These are phyloP conservation scores for Clepsis dumicolana DNA, from an alignment of 2,888 invertebrate genomes.

Conservation along the genomic window DNA sequence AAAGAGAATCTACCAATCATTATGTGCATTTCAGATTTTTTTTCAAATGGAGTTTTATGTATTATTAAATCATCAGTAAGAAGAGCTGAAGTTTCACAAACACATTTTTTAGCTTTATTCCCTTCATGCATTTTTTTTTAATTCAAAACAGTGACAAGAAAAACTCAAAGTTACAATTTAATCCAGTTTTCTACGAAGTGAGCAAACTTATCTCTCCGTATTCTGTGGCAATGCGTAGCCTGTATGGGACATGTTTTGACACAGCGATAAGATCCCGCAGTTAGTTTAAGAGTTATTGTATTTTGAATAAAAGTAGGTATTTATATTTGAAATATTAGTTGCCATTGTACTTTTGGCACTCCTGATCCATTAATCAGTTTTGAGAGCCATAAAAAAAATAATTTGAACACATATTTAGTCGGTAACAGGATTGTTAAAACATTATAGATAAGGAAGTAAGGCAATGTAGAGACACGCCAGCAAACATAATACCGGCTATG, in stretches of 20 bases:
- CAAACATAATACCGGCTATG: too few species aligned
- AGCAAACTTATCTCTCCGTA: constrained; percentile 12
- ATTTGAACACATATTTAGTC: constrained; percentile 3
- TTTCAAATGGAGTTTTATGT: too few species aligned
- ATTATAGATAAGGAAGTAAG: not conserved
- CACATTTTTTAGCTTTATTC: too few species aligned
- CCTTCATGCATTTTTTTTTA: too few species aligned
- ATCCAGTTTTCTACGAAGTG: not conserved
- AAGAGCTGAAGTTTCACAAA: too few species aligned
- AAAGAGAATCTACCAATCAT: too few species aligned
- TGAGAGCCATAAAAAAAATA: constrained; percentile 19
- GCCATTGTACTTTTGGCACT: constrained; percentile 47
- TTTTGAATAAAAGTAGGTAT: constrained; percentile 49
- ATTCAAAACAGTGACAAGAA: not conserved
- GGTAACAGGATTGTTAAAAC: constrained; percentile 4
- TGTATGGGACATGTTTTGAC: constrained; percentile 71
- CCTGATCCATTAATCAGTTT: constrained; percentile 36
- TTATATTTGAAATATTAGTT: constrained; percentile 45
- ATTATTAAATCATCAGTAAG: too few species aligned
- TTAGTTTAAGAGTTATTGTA: constrained; percentile 62
- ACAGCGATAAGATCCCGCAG: constrained; percentile 70
- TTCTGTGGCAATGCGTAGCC: constrained; percentile 49
- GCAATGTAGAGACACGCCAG: too few species aligned
- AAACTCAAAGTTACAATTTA: not conserved
- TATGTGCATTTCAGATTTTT: too few species aligned